Evolutionary conservation across 2,113 vertebrate genomes (phyloP), one percentile per base, ranked within the genome.

Genomic region (Festucalex cinctus): DNA sequence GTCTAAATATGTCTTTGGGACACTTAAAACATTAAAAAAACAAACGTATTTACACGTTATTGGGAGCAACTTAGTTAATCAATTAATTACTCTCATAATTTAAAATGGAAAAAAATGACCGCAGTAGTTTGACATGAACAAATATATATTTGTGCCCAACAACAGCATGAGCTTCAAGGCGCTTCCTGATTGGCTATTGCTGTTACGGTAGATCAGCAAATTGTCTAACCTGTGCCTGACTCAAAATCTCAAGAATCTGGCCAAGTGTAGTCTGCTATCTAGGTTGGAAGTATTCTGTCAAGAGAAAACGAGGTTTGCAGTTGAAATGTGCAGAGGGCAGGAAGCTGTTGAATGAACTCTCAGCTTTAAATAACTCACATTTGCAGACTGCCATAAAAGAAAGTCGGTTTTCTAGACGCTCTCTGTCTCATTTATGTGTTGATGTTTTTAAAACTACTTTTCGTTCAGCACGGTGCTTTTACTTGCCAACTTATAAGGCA

Each of bases 281-380:
- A 16, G 35, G 10, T 6, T 19, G 56, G 14, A 58, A 16, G 28
- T 19, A 7, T 35, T 17, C 16, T 35, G 7, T 57, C 26, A 32
- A 58, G 14, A 19, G 16, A 20, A 59, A 61, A 77, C 32, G 49
- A 39, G 13, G 10, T 58, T 58, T 20, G 28, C 26, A 32, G 56
- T 35, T 19, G 14, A 58, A 7, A 58, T 58, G 28, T 58, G 16
- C 20, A 46, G 6, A 66, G 59, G 65, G 24, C 49, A 76, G 53
- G 58, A 62, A 17, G 65, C 14, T 35, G 22, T 59, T 44, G 13
- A 28, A 13, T 60, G 16, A 60, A 73, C 71, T 74, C 57, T 71
- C 16, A 13, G 57, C 46, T 68, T 39, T n/a, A 20, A 56, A 24
- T 66, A 54, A 63, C 8, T 17, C 56, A 58, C 19, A 44, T 71